Base-by-base conservation (phyloP, 2,888 invertebrate species). In the Ochropleura leucogaster region DNA sequence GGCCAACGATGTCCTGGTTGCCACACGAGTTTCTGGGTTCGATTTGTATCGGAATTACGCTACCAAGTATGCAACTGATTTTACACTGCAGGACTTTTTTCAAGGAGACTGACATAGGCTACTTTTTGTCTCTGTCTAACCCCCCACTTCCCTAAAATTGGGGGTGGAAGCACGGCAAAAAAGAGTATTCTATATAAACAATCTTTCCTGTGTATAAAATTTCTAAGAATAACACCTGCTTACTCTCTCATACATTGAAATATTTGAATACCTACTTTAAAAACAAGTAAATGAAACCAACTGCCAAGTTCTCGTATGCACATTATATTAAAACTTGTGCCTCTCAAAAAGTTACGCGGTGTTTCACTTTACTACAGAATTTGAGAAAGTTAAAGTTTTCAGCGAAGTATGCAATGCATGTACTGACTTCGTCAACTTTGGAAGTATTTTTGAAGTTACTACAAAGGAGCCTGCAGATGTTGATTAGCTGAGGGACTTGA, bases 371-470 rank as follows among this genome's bases (percentile, higher is more conserved):
- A 0, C 12, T 44, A 9, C n/a, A 62, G 12, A 44, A 62, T 62
- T 62, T 62, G 12, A n/a, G 62, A 44, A 44, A 6, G 18, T 60
- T 44, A 44, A 62, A 10, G 12, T n/a, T 62, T n/a, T 44, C 1
- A 62, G 18, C 44, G 62, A 44, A 12, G 6, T 44, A 44, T 44
- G 42, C 42, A n/a, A 44, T 44, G 42, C 42, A n/a, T 44, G 60
- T 62, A 44, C n/a, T 60, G 60, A 60, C 42, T 60, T 42, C n/a
- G 42, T 60, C 42, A 42, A 60, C 60, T 60, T 60, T 6, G 12
- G 12, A 62, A 62, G 42, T n/a, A 44, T n/a, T 62, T 60, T 62
- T 44, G n/a, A 44, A 44, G 60, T 62, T 62, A n/a, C 42, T 62
- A n/a, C n/a, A n/a, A n/a, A 62, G n/a, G 42, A 42, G 10, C 9